Conservation (phyloP, 2,113 vertebrate genomes). For the Oophaga pumilio region DNA sequence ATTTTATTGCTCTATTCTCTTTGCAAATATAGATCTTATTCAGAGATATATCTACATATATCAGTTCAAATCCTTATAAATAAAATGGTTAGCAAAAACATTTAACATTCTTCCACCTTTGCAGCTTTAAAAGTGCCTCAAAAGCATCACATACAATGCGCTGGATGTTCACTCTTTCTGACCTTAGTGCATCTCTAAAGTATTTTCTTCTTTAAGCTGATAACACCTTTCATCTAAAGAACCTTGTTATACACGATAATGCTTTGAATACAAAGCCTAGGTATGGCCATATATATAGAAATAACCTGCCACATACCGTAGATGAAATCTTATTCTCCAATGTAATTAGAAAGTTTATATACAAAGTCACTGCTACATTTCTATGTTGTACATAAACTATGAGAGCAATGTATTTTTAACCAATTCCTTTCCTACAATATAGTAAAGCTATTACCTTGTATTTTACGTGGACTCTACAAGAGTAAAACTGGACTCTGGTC, state of each 20-base stretch:
- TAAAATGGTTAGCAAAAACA: slow-evolving; percentile 29
- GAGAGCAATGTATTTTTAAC: neutral
- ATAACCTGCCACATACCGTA: neutral
- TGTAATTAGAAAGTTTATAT: neutral
- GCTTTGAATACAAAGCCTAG: neutral
- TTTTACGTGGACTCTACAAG: too few species aligned
- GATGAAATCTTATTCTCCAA: slow-evolving; percentile 3
- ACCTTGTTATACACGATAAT: neutral
- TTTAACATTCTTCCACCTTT: slow-evolving; percentile 35
- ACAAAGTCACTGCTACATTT: neutral
- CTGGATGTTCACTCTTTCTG: neutral
- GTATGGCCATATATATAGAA: neutral
- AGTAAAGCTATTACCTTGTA: too few species aligned
- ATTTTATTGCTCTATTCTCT: slow-evolving; percentile 52
- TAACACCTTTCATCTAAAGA: slow-evolving; percentile 35
- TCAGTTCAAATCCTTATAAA: slow-evolving; percentile 44
- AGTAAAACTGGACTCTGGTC: too few species aligned
- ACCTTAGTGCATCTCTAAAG: slow-evolving; percentile 13
- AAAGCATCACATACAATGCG: slow-evolving; percentile 33
- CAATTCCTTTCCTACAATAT: neutral
- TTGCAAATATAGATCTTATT: slow-evolving; percentile 51
- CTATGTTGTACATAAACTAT: neutral
- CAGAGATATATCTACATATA: slow-evolving; percentile 48
- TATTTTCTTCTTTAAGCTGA: slow-evolving; percentile 29
- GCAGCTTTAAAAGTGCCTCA: slow-evolving; percentile 24